Conservation (phyloP, 2,888 invertebrate species). For the Selenia dentaria region DNA sequence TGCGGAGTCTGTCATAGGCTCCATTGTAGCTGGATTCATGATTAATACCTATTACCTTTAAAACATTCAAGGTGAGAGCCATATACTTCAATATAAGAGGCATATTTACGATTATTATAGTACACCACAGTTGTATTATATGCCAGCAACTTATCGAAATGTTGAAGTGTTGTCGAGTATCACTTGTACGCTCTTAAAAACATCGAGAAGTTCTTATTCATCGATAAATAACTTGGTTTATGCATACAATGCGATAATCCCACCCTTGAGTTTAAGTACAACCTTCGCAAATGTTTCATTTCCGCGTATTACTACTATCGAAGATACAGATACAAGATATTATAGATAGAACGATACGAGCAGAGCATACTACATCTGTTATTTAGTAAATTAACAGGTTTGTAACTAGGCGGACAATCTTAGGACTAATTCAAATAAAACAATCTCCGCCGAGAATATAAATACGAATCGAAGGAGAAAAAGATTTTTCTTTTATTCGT, state of each 20-base stretch:
- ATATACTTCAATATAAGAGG: slow-evolving; percentile 33
- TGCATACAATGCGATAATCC: slow-evolving; percentile 54
- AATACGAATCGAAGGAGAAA: too few relatives aligned
- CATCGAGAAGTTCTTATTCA: slow-evolving; percentile 19
- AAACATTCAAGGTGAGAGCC: slow-evolving; percentile 63
- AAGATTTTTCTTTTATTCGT: too few relatives aligned
- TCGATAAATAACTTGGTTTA: slow-evolving; percentile 42
- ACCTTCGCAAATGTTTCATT: slow-evolving; percentile 56
- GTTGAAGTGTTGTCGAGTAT: slow-evolving; percentile 11
- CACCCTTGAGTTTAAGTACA: slow-evolving; percentile 60
- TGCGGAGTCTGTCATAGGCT: slow-evolving; percentile 55
- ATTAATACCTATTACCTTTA: slow-evolving; percentile 66
- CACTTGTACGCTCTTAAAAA: slow-evolving; percentile 14
- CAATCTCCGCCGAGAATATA: too few relatives aligned
- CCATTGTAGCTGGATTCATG: slow-evolving; percentile 72
- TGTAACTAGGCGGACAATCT: not conserved
- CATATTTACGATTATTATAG: slow-evolving; percentile 12
- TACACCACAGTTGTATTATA: slow-evolving; percentile 12
- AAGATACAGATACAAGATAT: too few relatives aligned
- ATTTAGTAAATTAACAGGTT: not conserved
- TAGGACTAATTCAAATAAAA: too few relatives aligned
- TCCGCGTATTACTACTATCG: slow-evolving; percentile 48
- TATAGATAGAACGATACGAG: slow-evolving; percentile 28
- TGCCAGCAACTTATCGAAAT: slow-evolving; percentile 4
- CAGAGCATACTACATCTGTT: not conserved